These are phyloP conservation scores for Spongilla lacustris DNA, from an alignment of 37 sponge, comb jelly and placozoan species.

Conservation along the genomic window DNA sequence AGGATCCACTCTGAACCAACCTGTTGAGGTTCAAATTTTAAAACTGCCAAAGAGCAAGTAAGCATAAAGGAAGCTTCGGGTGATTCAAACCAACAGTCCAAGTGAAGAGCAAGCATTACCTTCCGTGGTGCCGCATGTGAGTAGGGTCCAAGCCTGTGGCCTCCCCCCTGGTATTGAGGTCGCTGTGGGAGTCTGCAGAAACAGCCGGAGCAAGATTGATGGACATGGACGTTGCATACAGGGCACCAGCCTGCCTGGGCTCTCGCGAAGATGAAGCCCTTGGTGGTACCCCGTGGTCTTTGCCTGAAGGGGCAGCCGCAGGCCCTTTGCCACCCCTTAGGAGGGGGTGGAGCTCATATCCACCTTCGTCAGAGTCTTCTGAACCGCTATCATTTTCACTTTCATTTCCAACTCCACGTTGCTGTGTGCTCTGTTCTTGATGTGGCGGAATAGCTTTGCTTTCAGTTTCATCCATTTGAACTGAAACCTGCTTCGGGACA, in stretches of 20 bases:
- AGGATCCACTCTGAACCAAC: not conserved
- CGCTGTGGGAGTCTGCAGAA: not conserved
- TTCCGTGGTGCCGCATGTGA: not conserved
- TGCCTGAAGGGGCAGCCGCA: not conserved
- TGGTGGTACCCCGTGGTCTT: not conserved
- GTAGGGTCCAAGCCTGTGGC: not conserved
- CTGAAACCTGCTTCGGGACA: conserved; percentile 22
- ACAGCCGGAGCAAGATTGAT: not conserved
- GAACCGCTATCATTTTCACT: conserved; percentile 25
- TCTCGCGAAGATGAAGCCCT: not conserved
- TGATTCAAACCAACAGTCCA: not conserved
- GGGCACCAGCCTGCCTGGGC: not conserved
- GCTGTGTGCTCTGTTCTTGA: conserved; percentile 3
- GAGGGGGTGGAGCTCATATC: conserved; percentile 79
- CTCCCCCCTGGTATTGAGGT: not conserved
- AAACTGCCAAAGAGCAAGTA: conserved; percentile 1
- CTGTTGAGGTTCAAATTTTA: not conserved
- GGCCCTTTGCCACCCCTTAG: conserved; percentile 18
- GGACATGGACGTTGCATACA: not conserved
- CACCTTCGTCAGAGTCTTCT: conserved; percentile 70
- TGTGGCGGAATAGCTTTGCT: not conserved
- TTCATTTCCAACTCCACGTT: not conserved
- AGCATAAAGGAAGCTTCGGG: not conserved
- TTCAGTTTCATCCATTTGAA: not conserved
- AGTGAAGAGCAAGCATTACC: not conserved